Percentiles rank a stretch among this genome's conserved stretches.
These are phyloP conservation scores for Gambelia wislizenii DNA, from an alignment of 2,797 vertebrate species.

Conservation along the genomic window DNA sequence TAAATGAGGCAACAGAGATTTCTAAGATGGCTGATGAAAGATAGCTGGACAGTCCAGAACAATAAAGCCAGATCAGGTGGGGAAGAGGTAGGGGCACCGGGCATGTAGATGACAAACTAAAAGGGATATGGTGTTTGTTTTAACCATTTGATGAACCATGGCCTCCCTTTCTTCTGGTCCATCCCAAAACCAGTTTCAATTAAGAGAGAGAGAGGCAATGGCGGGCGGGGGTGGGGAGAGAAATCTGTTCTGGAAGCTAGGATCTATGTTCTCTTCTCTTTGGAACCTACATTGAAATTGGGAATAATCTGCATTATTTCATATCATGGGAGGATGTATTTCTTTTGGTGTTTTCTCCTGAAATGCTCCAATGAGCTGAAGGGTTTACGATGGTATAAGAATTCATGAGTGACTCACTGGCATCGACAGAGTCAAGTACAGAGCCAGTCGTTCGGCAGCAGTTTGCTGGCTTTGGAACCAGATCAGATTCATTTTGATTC, in stretches of 20 bases:
- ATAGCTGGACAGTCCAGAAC: constrained; percentile 21
- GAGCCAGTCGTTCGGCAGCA: constrained; percentile 67
- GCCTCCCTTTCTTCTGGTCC: constrained; percentile 54
- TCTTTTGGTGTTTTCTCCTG: constrained; percentile 33
- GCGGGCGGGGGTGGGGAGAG: too few species aligned
- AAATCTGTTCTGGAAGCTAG: constrained; percentile 56
- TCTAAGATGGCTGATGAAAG: constrained; percentile 50
- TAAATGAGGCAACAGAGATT: constrained; percentile 34
- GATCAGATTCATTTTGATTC: constrained; percentile 6
- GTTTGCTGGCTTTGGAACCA: constrained; percentile 52
- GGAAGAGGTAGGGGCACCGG: not conserved
- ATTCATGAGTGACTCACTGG: constrained; percentile 56
- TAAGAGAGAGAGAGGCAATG: not conserved
- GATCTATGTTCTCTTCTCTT: constrained; percentile 61
- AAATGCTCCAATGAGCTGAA: constrained; percentile 58
- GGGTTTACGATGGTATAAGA: constrained; percentile 47
- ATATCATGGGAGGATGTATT: constrained; percentile 30
- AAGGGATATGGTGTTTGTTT: constrained; percentile 31
- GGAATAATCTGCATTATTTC: constrained; percentile 63
- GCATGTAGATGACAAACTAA: constrained; percentile 37
- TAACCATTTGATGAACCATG: constrained; percentile 61
- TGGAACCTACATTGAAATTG: constrained; percentile 61
- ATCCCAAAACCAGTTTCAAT: constrained; percentile 49
- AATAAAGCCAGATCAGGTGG: constrained; percentile 6
- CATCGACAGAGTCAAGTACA: constrained; percentile 47